Evolutionary conservation across 2,113 vertebrate species (phyloP), one percentile per base, ranked within the genome.

Genomic region (Microcebus ravelobensis): DNA sequence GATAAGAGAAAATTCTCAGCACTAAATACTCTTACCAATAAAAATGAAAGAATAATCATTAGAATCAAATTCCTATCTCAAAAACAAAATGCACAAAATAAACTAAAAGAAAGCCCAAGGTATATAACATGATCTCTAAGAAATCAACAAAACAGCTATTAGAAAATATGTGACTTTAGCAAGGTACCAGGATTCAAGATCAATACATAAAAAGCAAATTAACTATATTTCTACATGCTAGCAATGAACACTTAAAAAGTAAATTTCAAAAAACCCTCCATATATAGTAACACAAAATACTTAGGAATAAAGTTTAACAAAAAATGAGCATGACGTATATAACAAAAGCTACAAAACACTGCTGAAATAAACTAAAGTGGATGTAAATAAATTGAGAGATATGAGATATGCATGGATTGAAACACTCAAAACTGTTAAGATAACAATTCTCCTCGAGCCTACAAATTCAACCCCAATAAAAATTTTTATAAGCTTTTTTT

Each of bases 1-100:
- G 36, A 85, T 71, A 27, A 42, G 70, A 90, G 67, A 90, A 88
- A 96, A 94, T 87, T 80, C 73, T 91, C 31, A 85, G 76, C 21
- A 84, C 8, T 57, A 59, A 8, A 71, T 23, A 59, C 65, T 82
- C 91, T 89, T 39, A 80, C 45, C 45, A 85, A 57, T 79, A 79
- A 84, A 91, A 89, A 84, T 71, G 36, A 85, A 96, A 88, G 67
- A 63, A 80, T 17, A 20, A 91, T 79, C 7, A 88, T 52, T 61
- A 63, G n/a, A 61, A 89, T 74, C 84, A 90, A 67, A 80, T 52
- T 67, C 42, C 15, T 3, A 90, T 87, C 14, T 90, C 25, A 85
- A 85, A 74, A 73, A 74, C 34, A 55, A 63, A 25, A 27, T 48
- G 48, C 83, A 82, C n/a, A 50, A 81, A 83, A 18, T 36, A 86